Evolutionary conservation across 64 coral and sea anemone species (phyloP), one percentile per base, ranked within the genome.

Genomic region (Montipora capricornis): DNA sequence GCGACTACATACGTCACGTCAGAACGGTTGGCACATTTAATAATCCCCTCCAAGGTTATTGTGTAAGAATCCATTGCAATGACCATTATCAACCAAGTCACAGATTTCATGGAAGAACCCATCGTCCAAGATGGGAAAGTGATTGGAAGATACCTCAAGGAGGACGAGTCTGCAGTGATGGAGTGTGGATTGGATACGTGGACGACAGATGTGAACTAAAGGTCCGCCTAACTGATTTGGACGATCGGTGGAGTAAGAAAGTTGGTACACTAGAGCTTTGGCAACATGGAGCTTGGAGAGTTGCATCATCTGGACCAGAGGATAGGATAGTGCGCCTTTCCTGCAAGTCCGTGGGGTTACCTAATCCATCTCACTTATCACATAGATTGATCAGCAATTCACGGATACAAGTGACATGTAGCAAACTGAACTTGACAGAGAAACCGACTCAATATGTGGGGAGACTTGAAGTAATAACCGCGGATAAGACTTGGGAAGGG

Each of bases 1-100:
- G 88, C 69, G 26, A 47, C 24, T 66, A 90, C 19, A 80, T 90
- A 19, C 81, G 47, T 0, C 26, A 90, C 69, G 45, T 76, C 0
- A 67, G 44, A n/a, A 80, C 58, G 29, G 68, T 68, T 80, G 88
- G 88, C 8, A 90, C 88, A 69, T 12, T 49, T 22, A 10, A 20
- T 16, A 45, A 5, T 67, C 88, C 88, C 8, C 61, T 90, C 9
- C 37, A 90, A 68, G 88, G 88, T 14, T 90, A 90, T 59, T 90
- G 88, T 79, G 88, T 90, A 20, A 90, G 80, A 70, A 37, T 90
- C 51, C 13, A 90, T 2, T 90, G 88, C 47, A 1, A 16, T 4
- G 20, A 5, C 5, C 15, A 19, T 4, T 90, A 90, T 2, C 76
- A 80, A 5, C 89, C 89, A 64, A 90, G 75, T 45, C 76, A 90